phyloP scores from a whole-genome alignment of 1,140 invertebrate genomes.

The Neelides sp. region DNA sequence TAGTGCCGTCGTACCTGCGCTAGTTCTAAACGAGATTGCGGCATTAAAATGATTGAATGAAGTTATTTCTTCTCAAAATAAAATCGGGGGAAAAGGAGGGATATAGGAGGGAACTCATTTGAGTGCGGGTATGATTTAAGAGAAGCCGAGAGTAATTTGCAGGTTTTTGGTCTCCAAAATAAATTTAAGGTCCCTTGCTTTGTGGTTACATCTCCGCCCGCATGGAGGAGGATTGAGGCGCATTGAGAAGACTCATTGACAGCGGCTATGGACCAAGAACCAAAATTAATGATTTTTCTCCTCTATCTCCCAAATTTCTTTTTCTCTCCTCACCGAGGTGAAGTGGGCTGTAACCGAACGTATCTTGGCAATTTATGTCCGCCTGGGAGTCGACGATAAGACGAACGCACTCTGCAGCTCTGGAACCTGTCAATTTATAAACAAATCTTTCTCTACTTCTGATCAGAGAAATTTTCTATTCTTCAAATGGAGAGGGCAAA shows the following conservation, averaged over 20 bases:
- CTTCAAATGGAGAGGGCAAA: too few species aligned
- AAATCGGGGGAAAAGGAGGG: not conserved
- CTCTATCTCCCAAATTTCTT: not conserved
- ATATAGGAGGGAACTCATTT: too few species aligned
- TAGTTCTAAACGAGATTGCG: conserved; percentile 46
- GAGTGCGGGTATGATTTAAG: too few species aligned
- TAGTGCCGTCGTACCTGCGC: conserved; percentile 65
- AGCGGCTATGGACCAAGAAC: conserved; percentile 70
- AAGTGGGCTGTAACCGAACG: conserved; percentile 74
- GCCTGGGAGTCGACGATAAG: conserved; percentile 47
- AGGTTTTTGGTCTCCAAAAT: too few species aligned
- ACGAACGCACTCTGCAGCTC: not conserved
- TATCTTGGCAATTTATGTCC: conserved; percentile 63
- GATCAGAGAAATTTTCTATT: too few species aligned
- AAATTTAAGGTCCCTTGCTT: not conserved
- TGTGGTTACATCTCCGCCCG: conserved; percentile 7
- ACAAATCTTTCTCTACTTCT: too few species aligned
- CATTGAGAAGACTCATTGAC: conserved; percentile 64
- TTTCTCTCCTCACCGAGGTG: conserved; percentile 51
- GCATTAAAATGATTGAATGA: not conserved
- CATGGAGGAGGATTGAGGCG: conserved; percentile 43
- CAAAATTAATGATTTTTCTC: conserved; percentile 7
- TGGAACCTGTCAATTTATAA: too few species aligned
- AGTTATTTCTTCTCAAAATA: not conserved
- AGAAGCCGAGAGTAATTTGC: too few species aligned